Evolutionary conservation across 2,113 vertebrate species (phyloP).

Genomic region (Syngnathus floridae): DNA sequence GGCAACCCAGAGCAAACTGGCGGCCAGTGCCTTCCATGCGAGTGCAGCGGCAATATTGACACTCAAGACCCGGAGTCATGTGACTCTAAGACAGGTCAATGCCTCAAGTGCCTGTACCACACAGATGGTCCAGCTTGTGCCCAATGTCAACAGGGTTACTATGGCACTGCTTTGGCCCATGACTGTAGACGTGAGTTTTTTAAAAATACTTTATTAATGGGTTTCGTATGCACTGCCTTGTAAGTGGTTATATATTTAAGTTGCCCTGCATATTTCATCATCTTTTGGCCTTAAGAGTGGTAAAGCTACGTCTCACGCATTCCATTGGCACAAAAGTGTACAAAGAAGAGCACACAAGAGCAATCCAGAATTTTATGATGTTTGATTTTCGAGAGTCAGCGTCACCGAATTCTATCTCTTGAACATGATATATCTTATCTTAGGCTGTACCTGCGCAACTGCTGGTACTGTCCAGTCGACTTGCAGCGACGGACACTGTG

Average conservation of each 20-base stretch:
- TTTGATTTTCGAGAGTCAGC: background rate
- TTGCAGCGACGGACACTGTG: constrained; percentile 61
- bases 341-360: too few relatives aligned
- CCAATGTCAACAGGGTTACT: constrained; percentile 74
- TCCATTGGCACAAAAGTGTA: too few relatives aligned
- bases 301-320: too few relatives aligned
- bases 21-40: constrained; percentile 71
- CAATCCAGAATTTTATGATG: background rate
- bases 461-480: constrained; percentile 63
- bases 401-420: too few relatives aligned
- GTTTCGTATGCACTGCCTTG: background rate
- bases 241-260: background rate
- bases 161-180: constrained; percentile 72
- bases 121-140: constrained; percentile 69
- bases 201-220: background rate
- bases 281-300: too few relatives aligned
- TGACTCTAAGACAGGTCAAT: constrained; percentile 72
- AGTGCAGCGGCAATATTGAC: constrained; percentile 81
- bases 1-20: constrained; percentile 65
- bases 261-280: background rate
- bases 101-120: constrained; percentile 78
- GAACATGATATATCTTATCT: background rate
- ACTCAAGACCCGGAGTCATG: constrained; percentile 74
- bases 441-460: constrained; percentile 77
- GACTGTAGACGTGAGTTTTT: constrained; percentile 76